Conservation (phyloP, 2,888 invertebrate genomes). For the Auanema sp. region DNA sequence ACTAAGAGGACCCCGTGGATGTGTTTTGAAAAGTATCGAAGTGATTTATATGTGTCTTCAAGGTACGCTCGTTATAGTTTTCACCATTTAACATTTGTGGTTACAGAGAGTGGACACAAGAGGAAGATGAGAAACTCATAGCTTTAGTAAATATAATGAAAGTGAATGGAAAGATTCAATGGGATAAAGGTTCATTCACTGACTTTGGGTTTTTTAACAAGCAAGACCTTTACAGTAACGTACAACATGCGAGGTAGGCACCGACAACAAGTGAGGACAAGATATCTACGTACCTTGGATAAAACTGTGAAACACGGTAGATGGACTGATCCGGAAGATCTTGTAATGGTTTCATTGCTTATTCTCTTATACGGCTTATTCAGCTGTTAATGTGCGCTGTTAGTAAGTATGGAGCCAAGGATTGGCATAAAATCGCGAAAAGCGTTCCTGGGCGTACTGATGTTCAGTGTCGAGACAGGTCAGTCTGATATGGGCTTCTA, state of each 20-base stretch:
- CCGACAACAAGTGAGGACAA: slow-evolving; percentile 44
- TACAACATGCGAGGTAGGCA: slow-evolving; percentile 56
- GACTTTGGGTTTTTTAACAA: neutral
- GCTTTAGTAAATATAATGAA: slow-evolving; percentile 72
- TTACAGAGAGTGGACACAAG: slow-evolving; percentile 72
- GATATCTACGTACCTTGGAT: slow-evolving; percentile 49
- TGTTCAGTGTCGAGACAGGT: slow-evolving; percentile 65
- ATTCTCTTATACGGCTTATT: neutral
- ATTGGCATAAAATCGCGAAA: slow-evolving; percentile 54
- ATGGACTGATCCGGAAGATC: slow-evolving; percentile 59
- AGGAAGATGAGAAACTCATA: slow-evolving; percentile 75
- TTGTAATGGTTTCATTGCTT: slow-evolving; percentile 23
- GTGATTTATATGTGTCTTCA: neutral
- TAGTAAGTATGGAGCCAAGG: slow-evolving; percentile 40
- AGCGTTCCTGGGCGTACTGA: slow-evolving; percentile 62
- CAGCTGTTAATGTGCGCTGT: slow-evolving; percentile 55
- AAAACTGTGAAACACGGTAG: slow-evolving; percentile 46
- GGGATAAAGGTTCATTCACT: slow-evolving; percentile 70
- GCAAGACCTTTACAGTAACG: slow-evolving; percentile 37
- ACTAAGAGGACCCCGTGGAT: slow-evolving; percentile 66
- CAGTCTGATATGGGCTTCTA: neutral
- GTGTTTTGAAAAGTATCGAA: slow-evolving; percentile 65
- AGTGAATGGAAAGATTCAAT: slow-evolving; percentile 75
- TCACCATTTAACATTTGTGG: neutral
- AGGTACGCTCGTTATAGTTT: neutral